These are phyloP conservation scores for Drosophila sordidula DNA, from an alignment of 2,888 invertebrate species.

Conservation along the genomic window DNA sequence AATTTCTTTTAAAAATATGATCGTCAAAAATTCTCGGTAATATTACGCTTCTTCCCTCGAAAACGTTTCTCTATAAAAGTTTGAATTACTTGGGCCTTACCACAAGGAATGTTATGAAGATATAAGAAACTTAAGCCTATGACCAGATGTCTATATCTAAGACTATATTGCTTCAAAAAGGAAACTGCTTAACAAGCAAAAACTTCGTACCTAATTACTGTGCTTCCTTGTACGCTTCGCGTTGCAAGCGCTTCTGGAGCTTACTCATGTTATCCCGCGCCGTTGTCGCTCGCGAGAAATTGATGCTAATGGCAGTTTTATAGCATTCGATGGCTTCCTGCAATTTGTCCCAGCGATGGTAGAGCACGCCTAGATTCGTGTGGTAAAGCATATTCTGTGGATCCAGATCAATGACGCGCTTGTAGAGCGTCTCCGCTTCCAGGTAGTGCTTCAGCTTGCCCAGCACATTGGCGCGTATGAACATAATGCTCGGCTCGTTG, in stretches of 20 bases:
- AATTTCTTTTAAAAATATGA: not conserved
- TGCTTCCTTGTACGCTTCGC: slow-evolving; percentile 39
- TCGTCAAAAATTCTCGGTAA: not conserved
- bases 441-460: slow-evolving; percentile 92
- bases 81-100: no score
- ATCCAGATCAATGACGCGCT: slow-evolving; percentile 89
- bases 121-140: slow-evolving; percentile 22
- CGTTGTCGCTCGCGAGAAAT: slow-evolving; percentile 88
- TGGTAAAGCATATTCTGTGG: slow-evolving; percentile 92
- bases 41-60: slow-evolving; percentile 10
- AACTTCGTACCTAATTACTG: not conserved
- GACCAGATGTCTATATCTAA: slow-evolving; percentile 31
- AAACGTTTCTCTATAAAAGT: not conserved
- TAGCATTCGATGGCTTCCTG: slow-evolving; percentile 91
- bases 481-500: slow-evolving; percentile 91
- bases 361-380: slow-evolving; percentile 96
- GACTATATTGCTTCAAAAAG: not conserved
- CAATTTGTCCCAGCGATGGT: slow-evolving; percentile 95
- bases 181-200: not conserved
- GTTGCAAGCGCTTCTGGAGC: slow-evolving; percentile 78
- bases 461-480: slow-evolving; percentile 94
- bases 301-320: slow-evolving; percentile 89
- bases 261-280: slow-evolving; percentile 89
- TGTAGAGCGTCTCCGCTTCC: slow-evolving; percentile 93
- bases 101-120: not conserved